Conservation (phyloP, 2,888 invertebrate species). For the Embidobia sp. region DNA sequence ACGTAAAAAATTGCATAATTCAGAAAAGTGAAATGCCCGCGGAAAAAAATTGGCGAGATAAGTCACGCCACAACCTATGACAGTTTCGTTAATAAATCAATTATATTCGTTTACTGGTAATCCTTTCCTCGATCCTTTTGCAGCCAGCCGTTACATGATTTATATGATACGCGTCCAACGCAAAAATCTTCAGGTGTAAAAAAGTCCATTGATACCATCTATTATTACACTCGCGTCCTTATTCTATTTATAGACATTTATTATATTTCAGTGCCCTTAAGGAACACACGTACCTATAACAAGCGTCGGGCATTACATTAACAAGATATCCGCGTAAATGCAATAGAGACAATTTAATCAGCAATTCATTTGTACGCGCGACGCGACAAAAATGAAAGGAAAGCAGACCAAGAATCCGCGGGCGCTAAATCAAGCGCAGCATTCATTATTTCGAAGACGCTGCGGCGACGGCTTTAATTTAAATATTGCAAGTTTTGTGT, state of each 20-base stretch:
- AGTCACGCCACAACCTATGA: constrained; percentile 19
- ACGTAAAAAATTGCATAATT: constrained; percentile 17
- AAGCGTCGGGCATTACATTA: constrained; percentile 20
- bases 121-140: constrained; percentile 5
- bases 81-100: constrained; percentile 35
- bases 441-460: constrained; percentile 4
- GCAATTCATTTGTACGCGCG: neutral
- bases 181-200: neutral
- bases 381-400: constrained; percentile 6
- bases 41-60: constrained; percentile 12
- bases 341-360: constrained; percentile 29
- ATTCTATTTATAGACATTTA: constrained; percentile 43
- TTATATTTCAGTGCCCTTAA: constrained; percentile 47
- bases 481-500: neutral
- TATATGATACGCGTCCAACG: neutral
- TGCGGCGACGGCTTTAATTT: neutral
- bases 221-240: constrained; percentile 25
- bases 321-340: constrained; percentile 38
- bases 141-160: constrained; percentile 13
- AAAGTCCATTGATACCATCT: constrained; percentile 31
- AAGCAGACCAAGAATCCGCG: neutral
- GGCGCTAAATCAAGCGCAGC: neutral
- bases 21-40: constrained; percentile 18
- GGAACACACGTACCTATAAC: constrained; percentile 2
- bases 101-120: constrained; percentile 21